Conservation (phyloP, 1,140 invertebrate species). For the Heterodera carotae region DNA sequence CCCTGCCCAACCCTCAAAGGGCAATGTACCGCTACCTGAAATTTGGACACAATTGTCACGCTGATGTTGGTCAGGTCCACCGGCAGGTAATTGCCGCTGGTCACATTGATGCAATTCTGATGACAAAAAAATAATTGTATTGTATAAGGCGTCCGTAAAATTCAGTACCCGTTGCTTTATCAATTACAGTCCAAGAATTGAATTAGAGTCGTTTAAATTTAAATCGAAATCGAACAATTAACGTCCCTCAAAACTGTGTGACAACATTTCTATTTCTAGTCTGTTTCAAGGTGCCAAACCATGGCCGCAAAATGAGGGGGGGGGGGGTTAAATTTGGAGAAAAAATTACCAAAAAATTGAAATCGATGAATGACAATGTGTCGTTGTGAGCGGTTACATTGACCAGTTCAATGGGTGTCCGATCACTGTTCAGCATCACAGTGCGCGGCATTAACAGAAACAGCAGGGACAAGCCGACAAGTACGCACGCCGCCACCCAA, state of each 20-base stretch:
- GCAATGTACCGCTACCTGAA: conserved; percentile 27
- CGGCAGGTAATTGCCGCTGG: conserved; percentile 52
- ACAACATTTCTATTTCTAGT: no score
- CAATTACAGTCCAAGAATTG: no score
- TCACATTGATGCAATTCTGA: conserved; percentile 52
- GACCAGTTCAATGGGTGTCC: conserved; percentile 45
- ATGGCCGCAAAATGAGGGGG: neutral
- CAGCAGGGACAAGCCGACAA: conserved; percentile 42
- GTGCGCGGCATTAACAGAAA: conserved; percentile 55
- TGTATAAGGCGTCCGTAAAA: no score
- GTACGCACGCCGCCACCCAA: conserved; percentile 44
- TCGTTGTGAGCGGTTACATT: conserved; percentile 37
- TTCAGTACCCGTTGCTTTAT: no score
- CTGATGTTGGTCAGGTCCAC: conserved; percentile 49
- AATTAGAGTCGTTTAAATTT: no score
- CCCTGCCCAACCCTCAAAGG: no score
- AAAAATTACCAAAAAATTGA: conserved; percentile 49
- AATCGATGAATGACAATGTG: conserved; percentile 38
- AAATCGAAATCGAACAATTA: no score
- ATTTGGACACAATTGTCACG: conserved; percentile 54
- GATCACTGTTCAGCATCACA: conserved; percentile 35
- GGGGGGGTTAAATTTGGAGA: neutral
- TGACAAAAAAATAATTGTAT: no score
- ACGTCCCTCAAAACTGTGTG: no score
- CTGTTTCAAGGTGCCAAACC: no score